phyloP scores from a whole-genome alignment of 2,797 vertebrate genomes.

The Lagodon rhomboides region DNA sequence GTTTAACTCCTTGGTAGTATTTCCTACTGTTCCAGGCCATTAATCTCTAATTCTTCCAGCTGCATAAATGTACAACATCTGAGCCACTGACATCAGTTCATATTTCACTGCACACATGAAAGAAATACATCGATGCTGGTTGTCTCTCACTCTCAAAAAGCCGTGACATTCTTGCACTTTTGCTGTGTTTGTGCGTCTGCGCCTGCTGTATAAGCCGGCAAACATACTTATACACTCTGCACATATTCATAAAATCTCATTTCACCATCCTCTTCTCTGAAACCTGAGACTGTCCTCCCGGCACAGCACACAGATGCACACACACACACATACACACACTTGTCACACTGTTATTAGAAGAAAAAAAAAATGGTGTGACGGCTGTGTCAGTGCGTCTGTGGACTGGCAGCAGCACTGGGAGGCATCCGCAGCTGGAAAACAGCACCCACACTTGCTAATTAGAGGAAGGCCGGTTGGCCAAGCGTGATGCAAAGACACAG shows the following conservation, averaged over 20 bases:
- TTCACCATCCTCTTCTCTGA: conserved; percentile 31
- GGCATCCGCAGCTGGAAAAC: conserved; percentile 48
- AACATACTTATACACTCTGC: conserved; percentile 20
- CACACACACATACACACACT: conserved; percentile 19
- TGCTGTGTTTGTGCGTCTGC: conserved; percentile 5
- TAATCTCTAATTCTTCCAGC: neutral
- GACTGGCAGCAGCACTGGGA: conserved; percentile 44
- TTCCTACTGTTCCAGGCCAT: neutral
- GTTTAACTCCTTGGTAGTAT: neutral
- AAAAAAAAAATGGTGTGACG: conserved; percentile 40
- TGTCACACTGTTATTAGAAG: conserved; percentile 23
- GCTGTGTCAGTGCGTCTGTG: conserved; percentile 26
- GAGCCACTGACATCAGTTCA: neutral
- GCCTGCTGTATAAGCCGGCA: conserved; percentile 1
- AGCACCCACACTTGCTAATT: conserved; percentile 65
- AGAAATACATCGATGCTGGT: neutral
- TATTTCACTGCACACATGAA: conserved; percentile 8
- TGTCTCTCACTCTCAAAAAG: conserved; percentile 8
- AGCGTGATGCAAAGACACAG: conserved; percentile 55
- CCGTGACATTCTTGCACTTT: neutral
- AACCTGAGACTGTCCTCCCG: conserved; percentile 14
- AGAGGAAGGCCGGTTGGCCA: conserved; percentile 53
- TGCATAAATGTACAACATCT: conserved; percentile 12
- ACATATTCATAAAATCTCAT: conserved; percentile 57
- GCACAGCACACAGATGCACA: conserved; percentile 11